Evolutionary conservation across 2,113 vertebrate species (phyloP).

Genomic region (Galbula dea): DNA sequence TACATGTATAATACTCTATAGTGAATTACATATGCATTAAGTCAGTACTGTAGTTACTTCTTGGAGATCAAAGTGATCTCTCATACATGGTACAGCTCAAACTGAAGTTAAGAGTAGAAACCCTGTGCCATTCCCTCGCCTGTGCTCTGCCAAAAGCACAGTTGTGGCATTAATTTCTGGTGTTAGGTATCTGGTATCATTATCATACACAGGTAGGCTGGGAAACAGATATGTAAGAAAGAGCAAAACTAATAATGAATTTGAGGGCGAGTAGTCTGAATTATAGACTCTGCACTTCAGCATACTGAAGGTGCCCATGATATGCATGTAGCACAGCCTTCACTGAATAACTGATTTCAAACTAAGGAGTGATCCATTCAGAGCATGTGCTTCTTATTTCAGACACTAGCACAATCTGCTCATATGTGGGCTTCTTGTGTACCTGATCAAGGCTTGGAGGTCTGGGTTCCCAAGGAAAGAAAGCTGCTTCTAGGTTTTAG

Average conservation of each 20-base stretch:
- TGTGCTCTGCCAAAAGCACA: neutral
- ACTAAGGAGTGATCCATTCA: neutral
- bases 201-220: fast-evolving
- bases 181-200: neutral
- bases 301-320: neutral
- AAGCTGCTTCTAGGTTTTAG: neutral
- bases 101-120: neutral
- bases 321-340: neutral
- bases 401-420: neutral
- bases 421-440: neutral
- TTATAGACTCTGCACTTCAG: neutral
- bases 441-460: neutral
- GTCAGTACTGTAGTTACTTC: neutral
- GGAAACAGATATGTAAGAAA: neutral
- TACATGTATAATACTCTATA: fast-evolving
- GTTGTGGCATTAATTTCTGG: neutral
- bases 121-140: neutral
- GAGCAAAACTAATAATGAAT: neutral
- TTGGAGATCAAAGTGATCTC: neutral
- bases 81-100: neutral
- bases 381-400: neutral
- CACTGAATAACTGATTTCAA: neutral
- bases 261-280: neutral
- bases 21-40: neutral
- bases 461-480: neutral